Evolutionary conservation across 2,888 invertebrate genomes (phyloP).

Genomic region (Folsomia candida): DNA sequence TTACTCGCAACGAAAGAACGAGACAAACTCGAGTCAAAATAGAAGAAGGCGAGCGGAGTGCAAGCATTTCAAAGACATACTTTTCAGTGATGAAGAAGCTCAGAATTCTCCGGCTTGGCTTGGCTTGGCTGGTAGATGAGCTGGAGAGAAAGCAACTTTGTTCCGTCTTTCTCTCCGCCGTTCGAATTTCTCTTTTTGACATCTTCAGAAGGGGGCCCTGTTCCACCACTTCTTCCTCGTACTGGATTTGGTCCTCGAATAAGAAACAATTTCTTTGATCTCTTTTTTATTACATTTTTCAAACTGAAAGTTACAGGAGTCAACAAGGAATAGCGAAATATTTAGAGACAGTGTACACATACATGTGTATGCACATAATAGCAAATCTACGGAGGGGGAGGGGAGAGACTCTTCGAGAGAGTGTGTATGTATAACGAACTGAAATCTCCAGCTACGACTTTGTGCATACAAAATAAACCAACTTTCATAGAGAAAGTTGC

Average conservation of each 20-base stretch:
- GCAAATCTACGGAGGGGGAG: too few relatives aligned
- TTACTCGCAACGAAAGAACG: neutral
- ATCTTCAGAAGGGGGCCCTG: neutral
- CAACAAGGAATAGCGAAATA: neutral
- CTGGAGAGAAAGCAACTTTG: neutral
- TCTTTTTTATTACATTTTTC: slow-evolving; percentile 14
- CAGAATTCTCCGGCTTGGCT: neutral
- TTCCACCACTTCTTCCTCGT: neutral
- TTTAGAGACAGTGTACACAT: too few relatives aligned
- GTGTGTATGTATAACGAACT: too few relatives aligned
- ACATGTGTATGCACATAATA: too few relatives aligned
- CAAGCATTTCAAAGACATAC: neutral
- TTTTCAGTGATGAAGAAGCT: neutral
- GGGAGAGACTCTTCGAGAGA: too few relatives aligned
- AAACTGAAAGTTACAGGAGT: neutral
- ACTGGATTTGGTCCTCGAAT: neutral
- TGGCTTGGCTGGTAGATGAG: neutral
- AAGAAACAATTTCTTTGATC: slow-evolving; percentile 16
- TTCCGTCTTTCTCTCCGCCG: too few relatives aligned
- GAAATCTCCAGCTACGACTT: too few relatives aligned
- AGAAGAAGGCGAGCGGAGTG: neutral
- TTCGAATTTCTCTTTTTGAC: neutral
- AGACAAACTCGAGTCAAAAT: neutral
- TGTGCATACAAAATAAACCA: too few relatives aligned
- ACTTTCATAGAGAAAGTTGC: too few relatives aligned